Conservation (phyloP, 2,113 vertebrate species). For the Eretmochelys imbricata region DNA sequence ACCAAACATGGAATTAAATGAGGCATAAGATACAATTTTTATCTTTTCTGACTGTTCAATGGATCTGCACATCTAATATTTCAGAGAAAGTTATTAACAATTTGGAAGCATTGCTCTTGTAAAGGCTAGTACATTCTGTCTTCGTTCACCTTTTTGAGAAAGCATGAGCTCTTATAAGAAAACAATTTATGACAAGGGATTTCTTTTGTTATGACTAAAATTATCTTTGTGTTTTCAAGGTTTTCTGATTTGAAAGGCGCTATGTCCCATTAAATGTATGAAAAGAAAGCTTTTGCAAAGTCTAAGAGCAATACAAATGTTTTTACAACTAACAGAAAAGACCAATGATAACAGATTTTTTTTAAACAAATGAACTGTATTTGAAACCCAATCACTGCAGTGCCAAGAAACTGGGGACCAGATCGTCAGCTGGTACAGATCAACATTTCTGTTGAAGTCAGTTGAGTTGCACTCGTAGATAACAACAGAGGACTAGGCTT, state of each 20-base stretch:
- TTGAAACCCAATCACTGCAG: neutral
- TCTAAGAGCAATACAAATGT: neutral
- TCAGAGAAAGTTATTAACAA: neutral
- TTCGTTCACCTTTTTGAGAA: neutral
- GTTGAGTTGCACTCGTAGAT: neutral
- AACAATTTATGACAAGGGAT: neutral
- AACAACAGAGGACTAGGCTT: neutral
- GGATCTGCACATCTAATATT: neutral
- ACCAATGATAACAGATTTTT: neutral
- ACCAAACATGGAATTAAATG: constrained; percentile 26
- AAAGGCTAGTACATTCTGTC: neutral
- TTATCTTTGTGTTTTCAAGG: neutral
- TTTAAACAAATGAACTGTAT: neutral
- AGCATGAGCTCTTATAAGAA: neutral
- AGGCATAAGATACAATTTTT: neutral
- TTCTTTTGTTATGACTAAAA: neutral
- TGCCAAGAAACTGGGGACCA: neutral
- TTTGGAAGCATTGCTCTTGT: accelerated
- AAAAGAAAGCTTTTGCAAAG: neutral
- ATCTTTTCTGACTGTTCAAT: constrained; percentile 8
- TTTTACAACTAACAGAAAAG: neutral
- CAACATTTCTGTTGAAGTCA: neutral
- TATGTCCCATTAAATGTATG: neutral
- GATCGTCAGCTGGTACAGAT: neutral
- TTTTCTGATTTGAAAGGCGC: neutral